phyloP scores from a whole-genome alignment of 2,113 vertebrate genomes.

The Pachycephala philippinensis region DNA sequence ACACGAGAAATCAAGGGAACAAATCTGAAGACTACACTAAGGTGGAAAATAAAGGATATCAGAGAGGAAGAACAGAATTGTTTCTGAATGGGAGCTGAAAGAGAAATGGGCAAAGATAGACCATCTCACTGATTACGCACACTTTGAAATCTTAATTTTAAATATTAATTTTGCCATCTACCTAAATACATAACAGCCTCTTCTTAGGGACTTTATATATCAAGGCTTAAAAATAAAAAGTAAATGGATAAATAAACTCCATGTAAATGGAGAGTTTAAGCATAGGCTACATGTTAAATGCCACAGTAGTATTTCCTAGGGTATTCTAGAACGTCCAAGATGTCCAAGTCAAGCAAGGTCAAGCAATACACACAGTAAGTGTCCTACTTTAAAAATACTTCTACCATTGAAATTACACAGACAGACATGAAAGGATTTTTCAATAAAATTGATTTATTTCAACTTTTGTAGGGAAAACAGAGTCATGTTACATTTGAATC shows the following conservation, averaged over 20 bases:
- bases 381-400: background rate
- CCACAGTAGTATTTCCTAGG: background rate
- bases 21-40: background rate
- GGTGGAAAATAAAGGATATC: background rate
- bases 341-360: background rate
- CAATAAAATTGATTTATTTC: background rate
- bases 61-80: background rate
- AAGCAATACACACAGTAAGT: background rate
- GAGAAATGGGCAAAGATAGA: background rate
- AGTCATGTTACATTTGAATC: background rate
- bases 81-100: background rate
- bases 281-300: background rate
- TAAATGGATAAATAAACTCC: background rate
- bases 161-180: background rate
- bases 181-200: background rate
- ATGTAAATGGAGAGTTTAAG: background rate
- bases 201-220: background rate
- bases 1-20: background rate
- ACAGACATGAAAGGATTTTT: background rate
- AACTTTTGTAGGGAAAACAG: background rate
- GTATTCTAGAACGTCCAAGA: background rate
- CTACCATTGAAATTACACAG: background rate
- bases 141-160: background rate
- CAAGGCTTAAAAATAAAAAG: background rate
- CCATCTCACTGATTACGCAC: background rate